phyloP scores from a whole-genome alignment of 30 jellyfish, hydroid and myxozoan species.

The Sanderia malayensis region DNA sequence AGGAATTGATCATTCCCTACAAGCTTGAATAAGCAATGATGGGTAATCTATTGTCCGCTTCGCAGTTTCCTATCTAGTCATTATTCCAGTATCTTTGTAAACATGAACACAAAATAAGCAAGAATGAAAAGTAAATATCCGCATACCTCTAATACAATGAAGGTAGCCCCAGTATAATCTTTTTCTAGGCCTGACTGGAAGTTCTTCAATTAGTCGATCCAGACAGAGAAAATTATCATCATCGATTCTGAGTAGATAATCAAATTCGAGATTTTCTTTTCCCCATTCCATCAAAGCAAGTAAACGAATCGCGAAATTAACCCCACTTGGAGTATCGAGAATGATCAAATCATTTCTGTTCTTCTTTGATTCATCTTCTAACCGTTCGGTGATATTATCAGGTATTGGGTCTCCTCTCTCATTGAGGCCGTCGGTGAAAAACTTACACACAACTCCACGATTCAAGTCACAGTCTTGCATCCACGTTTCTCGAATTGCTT shows the following conservation, averaged over 20 bases:
- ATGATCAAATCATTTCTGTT: conserved; percentile 67
- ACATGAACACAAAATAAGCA: too few relatives aligned
- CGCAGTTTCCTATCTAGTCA: too few relatives aligned
- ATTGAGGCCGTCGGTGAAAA: conserved; percentile 70
- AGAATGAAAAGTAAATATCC: not conserved
- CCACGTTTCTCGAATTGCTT: conserved; percentile 78
- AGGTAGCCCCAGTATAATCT: conserved; percentile 84
- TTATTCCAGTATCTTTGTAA: too few relatives aligned
- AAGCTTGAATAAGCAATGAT: too few relatives aligned
- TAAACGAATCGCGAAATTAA: conserved; percentile 67
- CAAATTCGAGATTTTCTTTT: conserved; percentile 40
- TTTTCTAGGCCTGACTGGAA: conserved; percentile 69
- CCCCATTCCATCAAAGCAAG: conserved; percentile 83
- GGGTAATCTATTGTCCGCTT: too few relatives aligned
- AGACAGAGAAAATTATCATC: conserved; percentile 77
- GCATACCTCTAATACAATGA: conserved; percentile 68
- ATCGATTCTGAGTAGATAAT: conserved; percentile 63
- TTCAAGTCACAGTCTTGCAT: conserved; percentile 65
- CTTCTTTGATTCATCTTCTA: conserved; percentile 40
- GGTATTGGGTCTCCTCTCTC: conserved; percentile 59
- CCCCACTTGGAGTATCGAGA: conserved; percentile 69
- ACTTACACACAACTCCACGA: conserved; percentile 47
- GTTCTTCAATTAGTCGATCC: conserved; percentile 64
- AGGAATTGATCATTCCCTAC: too few relatives aligned
- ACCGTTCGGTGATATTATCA: conserved; percentile 4